Evolutionary conservation across 1,140 invertebrate species (phyloP).

Genomic region (Penaeus chinensis): DNA sequence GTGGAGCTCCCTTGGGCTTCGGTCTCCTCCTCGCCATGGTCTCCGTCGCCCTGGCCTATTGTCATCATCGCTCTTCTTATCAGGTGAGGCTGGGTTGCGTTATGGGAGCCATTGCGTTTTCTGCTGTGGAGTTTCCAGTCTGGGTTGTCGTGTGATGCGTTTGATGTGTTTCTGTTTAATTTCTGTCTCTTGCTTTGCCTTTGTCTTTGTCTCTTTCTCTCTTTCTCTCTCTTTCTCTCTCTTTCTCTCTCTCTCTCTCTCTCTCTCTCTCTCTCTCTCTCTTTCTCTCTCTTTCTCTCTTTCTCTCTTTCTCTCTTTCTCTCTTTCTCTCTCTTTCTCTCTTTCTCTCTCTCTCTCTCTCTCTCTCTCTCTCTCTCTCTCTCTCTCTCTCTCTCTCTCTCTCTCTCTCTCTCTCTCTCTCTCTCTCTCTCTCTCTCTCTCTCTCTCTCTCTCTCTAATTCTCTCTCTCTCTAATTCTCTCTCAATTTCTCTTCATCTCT

Average conservation of each 20-base stretch:
- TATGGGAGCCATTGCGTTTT: too few species aligned
- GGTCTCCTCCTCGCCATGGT: conserved; percentile 43
- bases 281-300: not conserved
- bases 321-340: not conserved
- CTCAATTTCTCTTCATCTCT: too few species aligned
- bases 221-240: not conserved
- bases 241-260: not conserved
- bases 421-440: too few species aligned
- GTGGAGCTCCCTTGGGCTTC: conserved; percentile 34
- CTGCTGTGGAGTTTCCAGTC: not conserved
- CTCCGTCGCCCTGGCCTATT: conserved; percentile 35
- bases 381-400: too few species aligned
- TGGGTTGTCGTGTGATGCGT: not conserved
- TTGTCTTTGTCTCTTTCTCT: not conserved
- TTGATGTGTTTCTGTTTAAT: not conserved
- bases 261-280: not conserved
- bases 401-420: too few species aligned
- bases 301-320: not conserved
- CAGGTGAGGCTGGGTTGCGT: not conserved
- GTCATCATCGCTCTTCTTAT: conserved; percentile 46
- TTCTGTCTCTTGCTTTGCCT: not conserved
- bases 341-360: too few species aligned
- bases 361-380: too few species aligned
- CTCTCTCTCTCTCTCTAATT: too few species aligned
- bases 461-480: too few species aligned